Percentiles rank a stretch among this genome's conserved stretches.
These are phyloP conservation scores for Channa argus DNA, from an alignment of 2,113 vertebrate species.

Conservation along the genomic window DNA sequence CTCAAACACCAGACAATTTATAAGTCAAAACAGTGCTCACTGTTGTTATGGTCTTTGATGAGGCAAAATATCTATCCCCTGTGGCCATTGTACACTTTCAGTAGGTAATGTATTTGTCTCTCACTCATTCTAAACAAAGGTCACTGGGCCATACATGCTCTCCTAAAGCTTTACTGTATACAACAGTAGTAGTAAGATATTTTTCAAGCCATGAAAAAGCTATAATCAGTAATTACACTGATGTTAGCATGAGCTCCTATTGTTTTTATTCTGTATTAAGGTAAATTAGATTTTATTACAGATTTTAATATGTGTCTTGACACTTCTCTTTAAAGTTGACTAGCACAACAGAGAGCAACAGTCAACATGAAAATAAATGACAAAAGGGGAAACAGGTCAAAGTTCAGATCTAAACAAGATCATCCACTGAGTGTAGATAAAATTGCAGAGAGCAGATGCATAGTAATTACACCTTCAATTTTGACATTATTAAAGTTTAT, in stretches of 20 bases:
- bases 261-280: neutral
- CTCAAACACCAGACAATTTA: slow-evolving; percentile 28
- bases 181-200: slow-evolving; percentile 9
- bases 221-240: slow-evolving; percentile 23
- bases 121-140: slow-evolving; percentile 33
- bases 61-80: slow-evolving; percentile 35
- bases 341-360: neutral
- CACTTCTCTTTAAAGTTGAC: neutral
- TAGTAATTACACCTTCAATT: neutral
- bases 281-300: slow-evolving; percentile 17
- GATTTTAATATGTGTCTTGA: neutral
- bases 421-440: neutral
- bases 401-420: slow-evolving; percentile 17
- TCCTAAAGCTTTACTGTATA: slow-evolving; percentile 23
- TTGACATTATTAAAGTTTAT: neutral
- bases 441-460: neutral
- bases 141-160: slow-evolving; percentile 16
- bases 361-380: neutral
- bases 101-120: slow-evolving; percentile 19
- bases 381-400: slow-evolving; percentile 19
- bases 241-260: neutral
- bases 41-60: slow-evolving; percentile 42
- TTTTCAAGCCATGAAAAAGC: slow-evolving; percentile 26
- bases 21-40: slow-evolving; percentile 34
- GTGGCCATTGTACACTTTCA: slow-evolving; percentile 22